Evolutionary conservation across 1,140 invertebrate genomes (phyloP).

Genomic region (Drosophila varians): DNA sequence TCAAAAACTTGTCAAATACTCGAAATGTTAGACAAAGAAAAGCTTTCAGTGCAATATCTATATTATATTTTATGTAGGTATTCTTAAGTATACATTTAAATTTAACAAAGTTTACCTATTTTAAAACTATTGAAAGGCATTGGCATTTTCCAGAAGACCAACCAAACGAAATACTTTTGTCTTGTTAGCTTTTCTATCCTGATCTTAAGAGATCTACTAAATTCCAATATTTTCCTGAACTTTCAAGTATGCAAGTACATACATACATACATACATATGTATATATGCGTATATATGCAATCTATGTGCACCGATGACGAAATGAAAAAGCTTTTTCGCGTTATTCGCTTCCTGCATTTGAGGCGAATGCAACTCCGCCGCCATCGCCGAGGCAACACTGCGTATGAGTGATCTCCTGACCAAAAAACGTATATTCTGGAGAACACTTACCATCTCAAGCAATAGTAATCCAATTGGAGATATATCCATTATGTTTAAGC

Average conservation of each 20-base stretch:
- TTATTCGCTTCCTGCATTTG: constrained; percentile 61
- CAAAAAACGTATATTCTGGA: not conserved
- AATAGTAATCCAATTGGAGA: constrained; percentile 71
- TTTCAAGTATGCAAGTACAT: constrained; percentile 33
- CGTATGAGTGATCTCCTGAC: constrained; percentile 66
- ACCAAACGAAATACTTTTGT: not conserved
- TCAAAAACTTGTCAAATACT: constrained; percentile 28
- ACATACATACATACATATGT: constrained; percentile 14
- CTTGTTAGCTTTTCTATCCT: not conserved
- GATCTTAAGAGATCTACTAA: not conserved
- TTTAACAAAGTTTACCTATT: no score
- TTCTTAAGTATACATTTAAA: no score
- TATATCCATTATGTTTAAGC: constrained; percentile 71
- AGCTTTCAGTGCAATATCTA: constrained; percentile 24
- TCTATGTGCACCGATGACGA: constrained; percentile 56
- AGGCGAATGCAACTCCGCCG: constrained; percentile 41
- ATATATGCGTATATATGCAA: constrained; percentile 17
- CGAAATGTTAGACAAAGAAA: constrained; percentile 42
- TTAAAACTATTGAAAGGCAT: not conserved
- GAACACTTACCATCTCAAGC: constrained; percentile 63
- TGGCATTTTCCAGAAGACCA: not conserved
- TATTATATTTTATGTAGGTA: constrained; percentile 10
- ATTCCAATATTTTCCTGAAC: constrained; percentile 46
- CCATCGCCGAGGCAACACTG: constrained; percentile 49
- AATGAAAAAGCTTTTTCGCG: constrained; percentile 60